Evolutionary conservation across 1,140 invertebrate species (phyloP).

Genomic region (Maniola jurtina): DNA sequence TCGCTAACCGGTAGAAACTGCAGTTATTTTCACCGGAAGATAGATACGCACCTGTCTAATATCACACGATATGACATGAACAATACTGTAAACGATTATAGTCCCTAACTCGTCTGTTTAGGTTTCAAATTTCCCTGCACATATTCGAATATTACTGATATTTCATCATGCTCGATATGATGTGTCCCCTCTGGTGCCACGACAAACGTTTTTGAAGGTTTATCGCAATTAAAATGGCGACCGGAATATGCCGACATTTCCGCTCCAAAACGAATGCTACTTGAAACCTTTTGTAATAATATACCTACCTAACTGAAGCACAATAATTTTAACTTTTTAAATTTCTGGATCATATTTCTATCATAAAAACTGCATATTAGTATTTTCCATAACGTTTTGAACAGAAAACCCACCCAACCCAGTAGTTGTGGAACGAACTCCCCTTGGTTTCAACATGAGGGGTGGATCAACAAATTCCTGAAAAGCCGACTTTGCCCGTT

Average conservation of each 20-base stretch:
- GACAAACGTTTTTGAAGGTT: background rate
- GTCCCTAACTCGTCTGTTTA: background rate
- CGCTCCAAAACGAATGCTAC: background rate
- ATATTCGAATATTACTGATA: background rate
- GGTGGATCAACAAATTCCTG: too few relatives aligned
- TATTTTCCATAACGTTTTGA: too few relatives aligned
- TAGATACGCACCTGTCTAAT: background rate
- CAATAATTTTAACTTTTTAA: too few relatives aligned
- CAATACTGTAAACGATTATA: background rate
- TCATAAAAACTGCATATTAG: too few relatives aligned
- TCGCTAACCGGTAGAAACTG: too few relatives aligned
- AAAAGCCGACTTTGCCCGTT: too few relatives aligned
- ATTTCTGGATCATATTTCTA: too few relatives aligned
- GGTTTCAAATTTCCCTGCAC: background rate
- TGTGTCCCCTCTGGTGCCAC: background rate
- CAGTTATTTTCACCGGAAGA: background rate
- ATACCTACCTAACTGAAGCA: too few relatives aligned
- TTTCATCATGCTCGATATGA: background rate
- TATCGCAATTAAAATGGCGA: slow-evolving; percentile 4
- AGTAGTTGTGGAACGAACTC: too few relatives aligned
- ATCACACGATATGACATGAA: background rate
- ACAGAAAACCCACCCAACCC: too few relatives aligned
- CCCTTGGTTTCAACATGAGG: too few relatives aligned
- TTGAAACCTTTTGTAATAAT: slow-evolving; percentile 1
- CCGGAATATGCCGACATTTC: slow-evolving; percentile 3